Conservation (phyloP, 2,113 vertebrate species). For the Paratilapia polleni region DNA sequence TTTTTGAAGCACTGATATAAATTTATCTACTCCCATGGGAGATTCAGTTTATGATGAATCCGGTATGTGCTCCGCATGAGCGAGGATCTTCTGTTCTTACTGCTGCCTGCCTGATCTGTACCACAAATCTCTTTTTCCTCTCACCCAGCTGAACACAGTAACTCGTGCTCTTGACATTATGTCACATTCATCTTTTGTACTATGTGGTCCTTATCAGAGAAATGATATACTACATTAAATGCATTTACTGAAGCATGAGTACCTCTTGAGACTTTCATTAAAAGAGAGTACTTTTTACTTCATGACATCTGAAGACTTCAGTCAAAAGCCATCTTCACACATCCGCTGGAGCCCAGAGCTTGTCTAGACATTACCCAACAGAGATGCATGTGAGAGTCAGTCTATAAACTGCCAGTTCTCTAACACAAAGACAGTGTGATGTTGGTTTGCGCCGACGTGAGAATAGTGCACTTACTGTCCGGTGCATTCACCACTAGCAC, state of each 20-base stretch:
- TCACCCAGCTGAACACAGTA: neutral
- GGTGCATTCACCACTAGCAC: no score
- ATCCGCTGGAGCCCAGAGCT: neutral
- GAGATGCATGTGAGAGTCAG: neutral
- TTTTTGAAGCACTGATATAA: constrained; percentile 53
- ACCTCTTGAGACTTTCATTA: neutral
- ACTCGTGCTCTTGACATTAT: neutral
- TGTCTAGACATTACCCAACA: neutral
- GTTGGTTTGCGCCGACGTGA: no score
- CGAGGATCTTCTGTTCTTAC: neutral
- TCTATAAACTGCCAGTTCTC: neutral
- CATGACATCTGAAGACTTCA: neutral
- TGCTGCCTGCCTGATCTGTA: constrained; percentile 5
- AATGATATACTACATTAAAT: neutral
- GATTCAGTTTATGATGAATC: constrained; percentile 15
- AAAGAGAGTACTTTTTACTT: neutral
- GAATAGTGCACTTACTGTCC: no score
- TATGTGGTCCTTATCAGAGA: constrained; percentile 3
- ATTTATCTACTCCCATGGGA: constrained; percentile 21
- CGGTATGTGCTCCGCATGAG: constrained; percentile 24
- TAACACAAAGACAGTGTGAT: neutral
- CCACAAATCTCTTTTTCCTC: constrained; percentile 18
- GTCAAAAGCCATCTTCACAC: neutral
- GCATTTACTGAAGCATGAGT: neutral
- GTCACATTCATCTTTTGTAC: constrained; percentile 26